These are phyloP conservation scores for Steatocranus sp. DNA, from an alignment of 2,797 vertebrate species.

Conservation along the genomic window DNA sequence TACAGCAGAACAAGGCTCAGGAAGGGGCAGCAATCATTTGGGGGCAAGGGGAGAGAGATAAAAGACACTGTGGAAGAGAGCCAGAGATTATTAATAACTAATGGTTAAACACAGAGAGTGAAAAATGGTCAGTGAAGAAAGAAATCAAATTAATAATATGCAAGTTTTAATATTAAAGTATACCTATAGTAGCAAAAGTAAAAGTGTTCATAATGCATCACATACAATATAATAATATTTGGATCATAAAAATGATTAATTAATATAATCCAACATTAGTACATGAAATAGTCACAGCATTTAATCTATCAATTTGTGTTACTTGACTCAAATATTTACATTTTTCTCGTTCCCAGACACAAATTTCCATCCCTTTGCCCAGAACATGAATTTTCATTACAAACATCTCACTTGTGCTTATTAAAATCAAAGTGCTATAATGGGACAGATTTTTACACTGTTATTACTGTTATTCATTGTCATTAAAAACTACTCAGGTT, in stretches of 20 bases:
- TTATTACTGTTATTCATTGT: not conserved
- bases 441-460: not conserved
- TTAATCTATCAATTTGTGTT: not conserved
- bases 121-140: not conserved
- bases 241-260: not conserved
- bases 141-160: not conserved
- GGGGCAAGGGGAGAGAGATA: not conserved
- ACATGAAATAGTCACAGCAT: not conserved
- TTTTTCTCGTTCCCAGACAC: not conserved
- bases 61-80: not conserved
- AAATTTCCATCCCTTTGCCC: not conserved
- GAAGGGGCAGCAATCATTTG: not conserved
- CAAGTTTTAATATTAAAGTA: not conserved
- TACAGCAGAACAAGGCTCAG: not conserved
- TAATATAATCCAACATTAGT: not conserved
- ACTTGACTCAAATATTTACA: not conserved
- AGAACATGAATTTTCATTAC: not conserved
- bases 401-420: not conserved
- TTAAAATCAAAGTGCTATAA: not conserved
- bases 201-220: not conserved
- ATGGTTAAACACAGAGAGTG: not conserved
- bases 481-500: not conserved
- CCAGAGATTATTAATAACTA: not conserved
- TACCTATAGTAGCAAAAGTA: not conserved
- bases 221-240: not conserved